A percentile compares a stretch with the other conserved stretches of the same genome.
These are phyloP conservation scores for Bambusicola thoracicus DNA, from an alignment of 2,113 vertebrate species.

Conservation along the genomic window DNA sequence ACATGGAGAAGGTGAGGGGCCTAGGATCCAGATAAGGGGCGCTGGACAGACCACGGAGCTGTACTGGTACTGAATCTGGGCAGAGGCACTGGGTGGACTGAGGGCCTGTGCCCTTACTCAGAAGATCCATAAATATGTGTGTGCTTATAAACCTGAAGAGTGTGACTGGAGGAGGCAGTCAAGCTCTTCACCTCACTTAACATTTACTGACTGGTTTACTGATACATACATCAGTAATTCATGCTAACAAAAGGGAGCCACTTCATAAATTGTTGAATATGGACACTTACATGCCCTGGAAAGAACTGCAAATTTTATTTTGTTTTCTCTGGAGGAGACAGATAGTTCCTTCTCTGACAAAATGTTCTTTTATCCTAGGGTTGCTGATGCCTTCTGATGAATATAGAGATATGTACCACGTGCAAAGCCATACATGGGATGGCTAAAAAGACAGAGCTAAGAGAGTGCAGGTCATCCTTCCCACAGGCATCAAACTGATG, in stretches of 20 bases:
- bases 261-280: not conserved
- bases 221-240: not conserved
- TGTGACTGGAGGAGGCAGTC: not conserved
- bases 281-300: not conserved
- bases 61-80: not conserved
- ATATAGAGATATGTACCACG: not conserved
- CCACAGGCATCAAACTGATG: not conserved
- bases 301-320: not conserved
- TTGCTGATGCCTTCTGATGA: not conserved
- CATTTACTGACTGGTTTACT: not conserved
- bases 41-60: not conserved
- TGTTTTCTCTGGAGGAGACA: not conserved
- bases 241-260: not conserved
- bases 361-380: not conserved
- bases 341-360: not conserved
- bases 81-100: not conserved
- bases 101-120: not conserved
- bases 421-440: not conserved
- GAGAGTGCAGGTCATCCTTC: not conserved
- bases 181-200: not conserved
- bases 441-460: not conserved
- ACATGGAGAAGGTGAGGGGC: not conserved
- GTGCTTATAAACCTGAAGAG: not conserved
- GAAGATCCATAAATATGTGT: not conserved
- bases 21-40: not conserved